These are phyloP conservation scores for Gouania willdenowi DNA, from an alignment of 2,797 vertebrate genomes.

Conservation along the genomic window DNA sequence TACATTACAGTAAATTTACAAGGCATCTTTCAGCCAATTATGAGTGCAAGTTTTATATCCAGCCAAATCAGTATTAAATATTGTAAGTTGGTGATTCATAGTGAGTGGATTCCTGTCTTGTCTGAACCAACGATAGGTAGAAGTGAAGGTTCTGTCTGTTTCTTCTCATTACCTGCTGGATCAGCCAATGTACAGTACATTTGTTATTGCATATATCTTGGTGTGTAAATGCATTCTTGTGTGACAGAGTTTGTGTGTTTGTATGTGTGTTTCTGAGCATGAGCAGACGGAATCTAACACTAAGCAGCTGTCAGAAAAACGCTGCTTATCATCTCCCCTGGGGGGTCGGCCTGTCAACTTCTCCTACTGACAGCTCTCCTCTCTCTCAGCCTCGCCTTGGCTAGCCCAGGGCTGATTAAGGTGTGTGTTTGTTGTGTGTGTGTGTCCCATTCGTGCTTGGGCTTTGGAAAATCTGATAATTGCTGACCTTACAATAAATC, in stretches of 20 bases:
- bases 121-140: too few species aligned
- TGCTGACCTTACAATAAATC: conserved; percentile 55
- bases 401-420: conserved; percentile 23
- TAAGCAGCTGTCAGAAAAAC: conserved; percentile 52
- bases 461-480: conserved; percentile 67
- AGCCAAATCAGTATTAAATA: too few species aligned
- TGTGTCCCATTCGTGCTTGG: conserved; percentile 21
- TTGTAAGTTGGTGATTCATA: too few species aligned
- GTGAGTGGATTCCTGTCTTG: too few species aligned
- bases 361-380: conserved; percentile 37
- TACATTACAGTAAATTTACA: too few species aligned
- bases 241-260: neutral
- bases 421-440: conserved; percentile 12
- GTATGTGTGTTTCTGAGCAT: conserved; percentile 16
- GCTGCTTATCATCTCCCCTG: conserved; percentile 48
- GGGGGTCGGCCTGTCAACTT: conserved; percentile 49
- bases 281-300: conserved; percentile 38
- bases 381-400: conserved; percentile 23
- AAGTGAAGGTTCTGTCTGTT: too few species aligned
- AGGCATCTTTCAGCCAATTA: too few species aligned
- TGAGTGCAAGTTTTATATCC: too few species aligned
- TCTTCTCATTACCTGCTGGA: too few species aligned
- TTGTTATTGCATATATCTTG: neutral
- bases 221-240: conserved; percentile 1
- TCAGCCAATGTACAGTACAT: too few species aligned